Evolutionary conservation across 2,113 vertebrate species (phyloP).

Genomic region (Morone chrysops): DNA sequence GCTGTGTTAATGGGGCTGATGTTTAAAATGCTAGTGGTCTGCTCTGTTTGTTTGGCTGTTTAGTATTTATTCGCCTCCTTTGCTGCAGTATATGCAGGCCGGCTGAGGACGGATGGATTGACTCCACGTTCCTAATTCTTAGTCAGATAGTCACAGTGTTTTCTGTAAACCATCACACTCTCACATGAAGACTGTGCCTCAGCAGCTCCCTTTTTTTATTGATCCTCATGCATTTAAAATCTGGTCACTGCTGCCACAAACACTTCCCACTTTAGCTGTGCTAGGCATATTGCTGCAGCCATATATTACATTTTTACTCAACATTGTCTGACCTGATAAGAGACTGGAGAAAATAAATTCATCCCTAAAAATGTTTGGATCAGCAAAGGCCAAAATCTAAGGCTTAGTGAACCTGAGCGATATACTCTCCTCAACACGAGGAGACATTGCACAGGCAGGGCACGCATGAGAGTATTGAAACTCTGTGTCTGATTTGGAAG

Average conservation of each 20-base stretch:
- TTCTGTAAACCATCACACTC: slow-evolving; percentile 84
- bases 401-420: background rate
- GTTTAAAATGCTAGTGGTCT: slow-evolving; percentile 82
- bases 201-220: slow-evolving; percentile 83
- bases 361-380: slow-evolving; percentile 52
- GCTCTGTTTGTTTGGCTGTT: slow-evolving; percentile 84
- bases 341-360: background rate
- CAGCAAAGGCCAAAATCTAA: slow-evolving; percentile 36
- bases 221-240: slow-evolving; percentile 93
- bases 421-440: background rate
- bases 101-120: slow-evolving; percentile 81
- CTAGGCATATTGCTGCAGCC: slow-evolving; percentile 77
- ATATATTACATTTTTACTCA: slow-evolving; percentile 84
- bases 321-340: slow-evolving; percentile 80
- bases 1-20: slow-evolving; percentile 88
- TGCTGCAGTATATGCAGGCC: slow-evolving; percentile 76
- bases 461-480: background rate
- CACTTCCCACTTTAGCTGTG: slow-evolving; percentile 86
- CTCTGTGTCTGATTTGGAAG: background rate
- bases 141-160: slow-evolving; percentile 79
- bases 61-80: slow-evolving; percentile 85
- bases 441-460: background rate
- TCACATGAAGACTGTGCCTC: slow-evolving; percentile 78
- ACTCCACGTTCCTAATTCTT: slow-evolving; percentile 87
- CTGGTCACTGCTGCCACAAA: slow-evolving; percentile 86